Evolutionary conservation across 2,113 vertebrate genomes (phyloP), one percentile per base, ranked within the genome.

Genomic region (Hydrochoerus hydrochaeris): DNA sequence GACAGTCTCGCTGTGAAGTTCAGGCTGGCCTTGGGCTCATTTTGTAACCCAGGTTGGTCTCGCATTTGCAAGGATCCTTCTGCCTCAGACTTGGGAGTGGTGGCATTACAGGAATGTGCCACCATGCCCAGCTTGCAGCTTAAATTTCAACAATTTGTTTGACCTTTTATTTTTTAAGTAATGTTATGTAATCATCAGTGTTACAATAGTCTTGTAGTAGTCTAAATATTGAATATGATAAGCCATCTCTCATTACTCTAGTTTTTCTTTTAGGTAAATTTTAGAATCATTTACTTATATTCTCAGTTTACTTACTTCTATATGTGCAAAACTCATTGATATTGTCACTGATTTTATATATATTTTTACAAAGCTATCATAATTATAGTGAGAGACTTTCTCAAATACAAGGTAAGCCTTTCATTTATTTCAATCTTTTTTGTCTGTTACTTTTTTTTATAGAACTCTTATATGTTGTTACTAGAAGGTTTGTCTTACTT

Each of bases 241-340:
- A 52, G 9, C 32, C 8, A 85, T 0, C 4, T 22, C 8, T 63
- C 38, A 58, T 90, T 60, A 62, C 22, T 62, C 20, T 87, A 62
- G 41, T 63, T 93, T 92, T 87, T 84, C 49, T 60, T 88, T n/a
- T 8, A 83, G 16, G 69, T 85, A 8, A 65, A 87, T 93, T 75
- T 88, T 91, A 88, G n/a, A 95, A 78, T 88, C 20, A 80, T 63
- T 87, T 82, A 83, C 46, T 78, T 92, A 57, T 4, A 44, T 32
- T 84, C 12, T n/a, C 44, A 73, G 80, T 77, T 65, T 67, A 82
- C 67, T 38, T 44, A 85, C 7, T 7, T 28, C 19, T 0, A 30
- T 2, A 90, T 8, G 22, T 62, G 85, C 83, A 95, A 89, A 32
- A n/a, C 0, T 44, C 41, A 63, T 35, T 88, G 30, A 46, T 80